A percentile compares a stretch with the other conserved stretches of the same genome.
Conservation (phyloP, 1,140 invertebrate species). For the Drosophila lowei region DNA sequence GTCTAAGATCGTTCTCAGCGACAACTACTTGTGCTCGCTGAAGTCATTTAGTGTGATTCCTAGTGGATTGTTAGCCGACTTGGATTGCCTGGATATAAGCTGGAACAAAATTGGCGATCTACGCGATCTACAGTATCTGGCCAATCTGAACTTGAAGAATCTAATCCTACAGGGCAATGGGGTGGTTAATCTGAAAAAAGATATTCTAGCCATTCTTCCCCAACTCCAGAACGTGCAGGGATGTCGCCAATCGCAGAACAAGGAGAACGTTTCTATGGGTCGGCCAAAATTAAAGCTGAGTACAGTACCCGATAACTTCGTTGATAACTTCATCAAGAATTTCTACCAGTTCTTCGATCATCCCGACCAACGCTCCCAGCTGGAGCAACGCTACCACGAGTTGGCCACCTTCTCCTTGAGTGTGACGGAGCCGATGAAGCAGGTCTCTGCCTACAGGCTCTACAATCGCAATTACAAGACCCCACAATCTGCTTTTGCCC, state of each 20-base stretch:
- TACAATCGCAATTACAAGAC: conserved; percentile 37
- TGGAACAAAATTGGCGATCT: conserved; percentile 28
- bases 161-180: conserved; percentile 30
- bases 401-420: conserved; percentile 35
- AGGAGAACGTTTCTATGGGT: background rate
- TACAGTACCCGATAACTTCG: conserved; percentile 4
- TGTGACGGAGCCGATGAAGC: conserved; percentile 1
- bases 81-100: conserved; percentile 46
- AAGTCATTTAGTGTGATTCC: conserved; percentile 19
- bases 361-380: conserved; percentile 1
- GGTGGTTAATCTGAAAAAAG: conserved; percentile 14
- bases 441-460: conserved; percentile 12
- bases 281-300: background rate
- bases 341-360: conserved; percentile 39
- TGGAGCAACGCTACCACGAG: conserved; percentile 12
- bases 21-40: conserved; percentile 48
- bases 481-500: conserved; percentile 12
- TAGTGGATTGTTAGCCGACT: background rate
- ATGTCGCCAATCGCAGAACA: background rate
- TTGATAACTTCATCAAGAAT: background rate
- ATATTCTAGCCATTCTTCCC: conserved; percentile 23
- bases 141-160: background rate
- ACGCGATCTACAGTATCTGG: conserved; percentile 24
- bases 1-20: conserved; percentile 13
- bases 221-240: conserved; percentile 13